Evolutionary conservation across 1,140 invertebrate species (phyloP).

Genomic region (Heliconius eleuchia): DNA sequence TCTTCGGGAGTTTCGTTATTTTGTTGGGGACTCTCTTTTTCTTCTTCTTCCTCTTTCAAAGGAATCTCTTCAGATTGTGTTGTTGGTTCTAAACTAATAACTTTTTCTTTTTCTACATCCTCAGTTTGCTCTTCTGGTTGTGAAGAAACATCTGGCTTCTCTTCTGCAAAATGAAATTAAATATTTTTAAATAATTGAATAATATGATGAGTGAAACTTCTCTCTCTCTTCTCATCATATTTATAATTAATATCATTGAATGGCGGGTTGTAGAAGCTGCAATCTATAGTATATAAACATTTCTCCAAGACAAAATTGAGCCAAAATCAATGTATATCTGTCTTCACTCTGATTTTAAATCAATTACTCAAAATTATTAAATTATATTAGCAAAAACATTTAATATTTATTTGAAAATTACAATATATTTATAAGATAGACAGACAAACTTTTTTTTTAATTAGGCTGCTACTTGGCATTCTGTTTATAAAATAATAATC

Average conservation of each 20-base stretch:
- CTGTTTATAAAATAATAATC: no score
- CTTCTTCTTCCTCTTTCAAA: slow-evolving; percentile 18
- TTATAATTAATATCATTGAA: neutral
- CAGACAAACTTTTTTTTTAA: no score
- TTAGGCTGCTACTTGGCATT: no score
- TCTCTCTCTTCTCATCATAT: neutral
- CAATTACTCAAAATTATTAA: no score
- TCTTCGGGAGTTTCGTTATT: neutral
- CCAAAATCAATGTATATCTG: no score
- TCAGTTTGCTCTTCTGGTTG: neutral
- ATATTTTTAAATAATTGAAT: neutral
- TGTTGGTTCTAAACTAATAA: neutral
- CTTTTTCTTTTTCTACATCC: neutral
- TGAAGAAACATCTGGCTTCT: neutral
- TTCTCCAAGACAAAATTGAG: no score
- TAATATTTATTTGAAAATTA: no score
- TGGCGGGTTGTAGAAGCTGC: neutral
- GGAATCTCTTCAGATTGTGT: slow-evolving; percentile 10
- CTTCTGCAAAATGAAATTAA: slow-evolving; percentile 13
- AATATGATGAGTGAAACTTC: neutral
- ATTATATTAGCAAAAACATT: no score
- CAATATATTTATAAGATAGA: no score
- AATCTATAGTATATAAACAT: no score
- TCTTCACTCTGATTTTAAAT: no score
- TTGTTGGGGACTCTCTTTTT: slow-evolving; percentile 11